Evolutionary conservation across 2,113 vertebrate species (phyloP).

Genomic region (Micromys minutus): DNA sequence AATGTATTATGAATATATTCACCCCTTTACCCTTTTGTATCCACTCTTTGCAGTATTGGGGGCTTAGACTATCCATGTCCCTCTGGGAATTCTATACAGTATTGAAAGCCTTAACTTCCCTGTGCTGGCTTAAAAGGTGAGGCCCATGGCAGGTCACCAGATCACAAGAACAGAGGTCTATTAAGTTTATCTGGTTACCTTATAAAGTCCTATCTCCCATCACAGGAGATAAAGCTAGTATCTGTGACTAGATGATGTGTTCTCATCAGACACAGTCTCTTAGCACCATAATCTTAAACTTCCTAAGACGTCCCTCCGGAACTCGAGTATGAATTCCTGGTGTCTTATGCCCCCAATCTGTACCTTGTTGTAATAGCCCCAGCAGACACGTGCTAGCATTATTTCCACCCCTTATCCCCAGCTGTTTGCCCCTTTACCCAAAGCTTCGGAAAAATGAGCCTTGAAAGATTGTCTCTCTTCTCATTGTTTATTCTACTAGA

Average conservation of each 20-base stretch:
- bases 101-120: not conserved
- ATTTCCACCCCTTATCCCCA: not conserved
- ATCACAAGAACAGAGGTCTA: not conserved
- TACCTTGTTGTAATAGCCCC: not conserved
- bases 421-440: not conserved
- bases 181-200: not conserved
- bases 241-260: not conserved
- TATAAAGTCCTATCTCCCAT: not conserved
- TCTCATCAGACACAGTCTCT: not conserved
- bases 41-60: too few relatives aligned
- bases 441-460: not conserved
- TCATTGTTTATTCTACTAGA: not conserved
- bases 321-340: not conserved
- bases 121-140: not conserved
- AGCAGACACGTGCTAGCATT: not conserved
- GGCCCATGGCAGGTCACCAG: not conserved
- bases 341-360: not conserved
- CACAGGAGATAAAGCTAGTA: fast-evolving
- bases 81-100: not conserved
- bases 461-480: not conserved
- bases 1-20: not conserved
- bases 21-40: not conserved
- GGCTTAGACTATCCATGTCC: not conserved
- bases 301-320: not conserved
- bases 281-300: not conserved